Evolutionary conservation across 2,113 vertebrate species (phyloP).

Genomic region (Brachypodius melanocephalos): DNA sequence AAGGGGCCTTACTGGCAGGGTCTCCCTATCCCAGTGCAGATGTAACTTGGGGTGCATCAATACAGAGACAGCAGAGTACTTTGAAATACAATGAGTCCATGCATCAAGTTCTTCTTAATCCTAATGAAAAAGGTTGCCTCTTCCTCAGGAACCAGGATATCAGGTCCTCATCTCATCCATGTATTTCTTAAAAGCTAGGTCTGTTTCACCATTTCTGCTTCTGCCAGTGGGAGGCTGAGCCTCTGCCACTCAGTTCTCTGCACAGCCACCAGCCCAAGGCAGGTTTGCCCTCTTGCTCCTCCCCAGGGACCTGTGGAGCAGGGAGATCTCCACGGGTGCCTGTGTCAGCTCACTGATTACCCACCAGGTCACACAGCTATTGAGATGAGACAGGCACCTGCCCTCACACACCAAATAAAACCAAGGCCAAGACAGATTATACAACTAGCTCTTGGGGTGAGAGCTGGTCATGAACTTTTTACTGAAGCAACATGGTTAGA

Average conservation of each 20-base stretch:
- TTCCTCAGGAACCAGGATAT: background rate
- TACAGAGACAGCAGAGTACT: background rate
- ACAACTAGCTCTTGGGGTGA: background rate
- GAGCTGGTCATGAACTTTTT: background rate
- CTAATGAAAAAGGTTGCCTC: background rate
- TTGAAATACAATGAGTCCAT: background rate
- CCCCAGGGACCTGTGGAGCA: background rate
- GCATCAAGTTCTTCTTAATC: background rate
- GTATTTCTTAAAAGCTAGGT: background rate
- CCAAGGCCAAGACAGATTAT: background rate
- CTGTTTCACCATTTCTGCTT: background rate
- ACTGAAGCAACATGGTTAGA: background rate
- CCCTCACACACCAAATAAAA: slow-evolving; percentile 5
- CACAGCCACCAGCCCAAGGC: background rate
- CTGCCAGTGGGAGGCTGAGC: background rate
- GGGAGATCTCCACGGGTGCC: background rate
- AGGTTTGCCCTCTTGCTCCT: background rate
- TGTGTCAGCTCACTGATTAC: background rate
- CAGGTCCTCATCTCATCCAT: background rate
- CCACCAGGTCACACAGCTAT: background rate
- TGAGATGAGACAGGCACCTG: background rate
- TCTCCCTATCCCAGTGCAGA: background rate
- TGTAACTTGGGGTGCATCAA: background rate
- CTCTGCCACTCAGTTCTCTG: background rate
- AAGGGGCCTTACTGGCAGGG: background rate